phyloP scores from a whole-genome alignment of 2,113 vertebrate species.

The Notothenia rossii region DNA sequence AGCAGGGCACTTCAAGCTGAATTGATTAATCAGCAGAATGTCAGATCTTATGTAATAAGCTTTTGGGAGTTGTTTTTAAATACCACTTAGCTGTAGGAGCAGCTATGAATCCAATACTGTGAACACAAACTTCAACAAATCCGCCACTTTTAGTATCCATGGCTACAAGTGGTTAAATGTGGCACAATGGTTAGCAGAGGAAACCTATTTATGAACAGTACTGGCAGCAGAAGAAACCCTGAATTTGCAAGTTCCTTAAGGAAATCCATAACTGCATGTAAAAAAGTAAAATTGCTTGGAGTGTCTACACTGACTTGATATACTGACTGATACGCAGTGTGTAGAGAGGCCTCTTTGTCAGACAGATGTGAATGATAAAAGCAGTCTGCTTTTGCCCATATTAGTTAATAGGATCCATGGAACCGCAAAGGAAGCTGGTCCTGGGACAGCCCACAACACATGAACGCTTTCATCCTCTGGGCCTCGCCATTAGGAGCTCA shows the following conservation, averaged over 20 bases:
- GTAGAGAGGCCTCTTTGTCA: conserved; percentile 40
- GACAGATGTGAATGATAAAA: conserved; percentile 71
- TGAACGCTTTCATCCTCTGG: conserved; percentile 62
- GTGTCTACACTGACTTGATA: conserved; percentile 4
- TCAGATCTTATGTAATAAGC: conserved; percentile 2
- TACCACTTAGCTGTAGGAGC: conserved; percentile 1
- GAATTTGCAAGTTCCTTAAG: conserved; percentile 10
- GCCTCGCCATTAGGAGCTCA: conserved; percentile 44
- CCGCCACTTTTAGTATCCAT: conserved; percentile 1
- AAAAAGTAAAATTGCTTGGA: conserved; percentile 10
- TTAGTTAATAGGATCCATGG: conserved; percentile 64
- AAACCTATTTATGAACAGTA: neutral
- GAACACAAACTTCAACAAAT: conserved; percentile 6
- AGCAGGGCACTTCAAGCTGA: neutral
- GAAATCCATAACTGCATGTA: conserved; percentile 9
- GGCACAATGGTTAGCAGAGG: neutral
- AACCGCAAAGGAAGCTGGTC: conserved; percentile 69
- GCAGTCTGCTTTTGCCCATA: conserved; percentile 27
- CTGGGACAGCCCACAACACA: conserved; percentile 36
- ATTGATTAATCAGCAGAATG: conserved; percentile 13
- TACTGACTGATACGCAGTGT: conserved; percentile 27
- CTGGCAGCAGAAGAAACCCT: neutral
- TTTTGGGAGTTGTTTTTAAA: conserved; percentile 12
- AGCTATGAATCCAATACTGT: neutral
- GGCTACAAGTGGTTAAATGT: conserved; percentile 7